Evolutionary conservation across 1,140 invertebrate genomes (phyloP), one percentile per base, ranked within the genome.

Genomic region (Caenorhabditis inopinata): DNA sequence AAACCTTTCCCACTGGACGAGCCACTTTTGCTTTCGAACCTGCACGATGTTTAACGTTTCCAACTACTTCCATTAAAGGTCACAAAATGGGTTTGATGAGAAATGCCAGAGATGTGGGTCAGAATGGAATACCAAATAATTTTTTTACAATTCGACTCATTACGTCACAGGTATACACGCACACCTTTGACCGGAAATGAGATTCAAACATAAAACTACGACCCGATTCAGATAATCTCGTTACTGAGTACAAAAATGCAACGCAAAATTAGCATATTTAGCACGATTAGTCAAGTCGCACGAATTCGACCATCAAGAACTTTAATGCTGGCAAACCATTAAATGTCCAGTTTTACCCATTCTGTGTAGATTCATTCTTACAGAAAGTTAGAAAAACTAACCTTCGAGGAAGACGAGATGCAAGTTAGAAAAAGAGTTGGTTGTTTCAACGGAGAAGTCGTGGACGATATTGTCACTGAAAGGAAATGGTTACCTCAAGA

Each of bases 1-100:
- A 76, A 47, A 76, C 75, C 48, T 49, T 76, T 48, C 75, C 75
- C 46, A 76, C 48, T 5, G 75, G 75, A 51, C 75, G 46, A 51
- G 75, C 75, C 32, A 51, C 32, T 51, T 76, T 76, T 38, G 45
- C 75, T 35, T 76, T 76, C 2, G 32, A 48, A 9, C 73, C 73
- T 75, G 73, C 14, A 14, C 35, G 46, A 75, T 47, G 46, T 75
- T 75, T 75, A 45, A 47, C 11, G 45, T n/a, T 46, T 0, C 46
- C n/a, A 46, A 47, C 73, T 46, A 75, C 27, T 47, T 47, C 23
- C 6, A 9, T 12, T 9, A n/a, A 73, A 16, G 62, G 29, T 75
- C 32, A 68, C 12, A 47, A 46, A 75, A 27, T 75, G 73, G 73
- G 23, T 47, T 27, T 47, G 23, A 51, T n/a, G n/a, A n/a, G 48